Percentiles rank a stretch among this genome's conserved stretches.
Conservation (phyloP, 2,797 vertebrate genomes). For the Smutsia gigantea region DNA sequence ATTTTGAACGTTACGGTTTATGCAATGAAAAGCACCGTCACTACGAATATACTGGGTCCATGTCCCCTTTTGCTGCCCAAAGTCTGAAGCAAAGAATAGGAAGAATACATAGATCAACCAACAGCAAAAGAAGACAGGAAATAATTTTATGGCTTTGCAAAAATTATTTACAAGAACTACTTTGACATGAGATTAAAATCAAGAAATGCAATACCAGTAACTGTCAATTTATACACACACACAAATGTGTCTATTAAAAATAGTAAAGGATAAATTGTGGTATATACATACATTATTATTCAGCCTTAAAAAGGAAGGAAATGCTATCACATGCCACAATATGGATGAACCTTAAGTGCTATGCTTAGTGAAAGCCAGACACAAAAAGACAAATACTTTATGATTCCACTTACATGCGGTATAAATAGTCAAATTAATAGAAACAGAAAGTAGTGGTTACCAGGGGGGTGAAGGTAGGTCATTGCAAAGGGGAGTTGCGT, state of each 20-base stretch:
- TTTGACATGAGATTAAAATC: not conserved
- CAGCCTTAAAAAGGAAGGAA: not conserved
- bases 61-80: not conserved
- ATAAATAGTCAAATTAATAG: not conserved
- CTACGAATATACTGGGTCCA: not conserved
- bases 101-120: not conserved
- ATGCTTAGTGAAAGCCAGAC: not conserved
- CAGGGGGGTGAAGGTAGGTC: not conserved
- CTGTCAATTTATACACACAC: not conserved
- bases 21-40: not conserved
- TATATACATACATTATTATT: not conserved
- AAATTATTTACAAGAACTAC: not conserved
- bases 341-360: not conserved
- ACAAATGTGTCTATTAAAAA: not conserved
- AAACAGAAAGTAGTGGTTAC: not conserved
- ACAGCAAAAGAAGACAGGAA: conserved; percentile 4
- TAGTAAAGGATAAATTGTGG: not conserved
- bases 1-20: not conserved
- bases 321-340: not conserved
- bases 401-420: not conserved
- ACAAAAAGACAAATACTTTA: not conserved
- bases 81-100: not conserved
- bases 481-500: not conserved
- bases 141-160: not conserved
- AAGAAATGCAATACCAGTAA: not conserved